These are phyloP conservation scores for Argopecten irradians DNA, from an alignment of 1,140 invertebrate genomes.

Conservation along the genomic window DNA sequence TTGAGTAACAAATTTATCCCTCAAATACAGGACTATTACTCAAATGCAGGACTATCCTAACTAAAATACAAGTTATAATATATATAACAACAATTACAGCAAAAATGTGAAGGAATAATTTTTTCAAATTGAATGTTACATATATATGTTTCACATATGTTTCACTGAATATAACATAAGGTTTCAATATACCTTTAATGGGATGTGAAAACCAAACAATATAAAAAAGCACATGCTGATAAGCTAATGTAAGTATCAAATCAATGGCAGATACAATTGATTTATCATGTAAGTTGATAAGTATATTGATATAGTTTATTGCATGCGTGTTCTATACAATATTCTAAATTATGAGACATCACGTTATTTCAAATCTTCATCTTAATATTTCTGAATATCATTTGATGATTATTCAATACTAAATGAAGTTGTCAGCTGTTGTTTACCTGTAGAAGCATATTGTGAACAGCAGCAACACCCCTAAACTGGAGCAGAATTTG, in stretches of 20 bases:
- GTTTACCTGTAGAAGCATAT: conserved; percentile 63
- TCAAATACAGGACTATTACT: too few species aligned
- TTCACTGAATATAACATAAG: background rate
- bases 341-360: too few species aligned
- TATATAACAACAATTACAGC: background rate
- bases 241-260: conserved; percentile 27
- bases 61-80: too few species aligned
- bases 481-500: conserved; percentile 60
- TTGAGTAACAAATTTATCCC: too few species aligned
- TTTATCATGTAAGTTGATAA: too few species aligned
- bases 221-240: conserved; percentile 42
- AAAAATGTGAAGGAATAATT: background rate
- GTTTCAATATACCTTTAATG: too few species aligned
- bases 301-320: too few species aligned
- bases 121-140: background rate
- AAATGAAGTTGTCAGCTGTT: background rate
- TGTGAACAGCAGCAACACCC: conserved; percentile 53
- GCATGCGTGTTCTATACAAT: too few species aligned
- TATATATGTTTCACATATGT: background rate
- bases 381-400: too few species aligned
- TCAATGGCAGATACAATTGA: background rate
- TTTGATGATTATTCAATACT: too few species aligned
- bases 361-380: too few species aligned
- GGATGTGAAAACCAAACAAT: background rate
- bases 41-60: too few species aligned